phyloP scores from a whole-genome alignment of 2,113 vertebrate species.

The Antechinus flavipes region DNA sequence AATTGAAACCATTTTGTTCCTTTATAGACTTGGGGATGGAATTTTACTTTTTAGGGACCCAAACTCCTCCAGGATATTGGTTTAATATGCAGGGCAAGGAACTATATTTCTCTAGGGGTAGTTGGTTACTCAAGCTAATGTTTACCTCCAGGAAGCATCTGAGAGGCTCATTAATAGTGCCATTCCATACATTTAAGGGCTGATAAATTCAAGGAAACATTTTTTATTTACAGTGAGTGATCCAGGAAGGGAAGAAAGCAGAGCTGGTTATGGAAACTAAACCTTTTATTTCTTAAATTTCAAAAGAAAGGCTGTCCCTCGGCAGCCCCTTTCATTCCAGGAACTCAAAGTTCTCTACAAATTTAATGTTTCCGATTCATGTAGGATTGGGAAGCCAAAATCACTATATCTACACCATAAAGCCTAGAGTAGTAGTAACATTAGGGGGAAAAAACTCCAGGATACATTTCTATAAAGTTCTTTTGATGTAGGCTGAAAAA shows the following conservation, averaged over 20 bases:
- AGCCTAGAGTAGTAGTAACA: neutral
- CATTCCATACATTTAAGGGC: too few species aligned
- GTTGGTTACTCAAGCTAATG: neutral
- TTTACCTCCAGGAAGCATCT: neutral
- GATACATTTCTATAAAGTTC: neutral
- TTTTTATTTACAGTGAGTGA: neutral
- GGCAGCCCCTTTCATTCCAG: neutral
- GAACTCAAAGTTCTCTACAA: neutral
- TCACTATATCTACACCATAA: neutral
- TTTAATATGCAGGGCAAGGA: neutral
- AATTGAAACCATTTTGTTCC: neutral
- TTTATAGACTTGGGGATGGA: neutral
- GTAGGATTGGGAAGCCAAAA: neutral
- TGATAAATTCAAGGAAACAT: neutral
- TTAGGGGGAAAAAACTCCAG: neutral
- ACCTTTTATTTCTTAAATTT: constrained; percentile 3
- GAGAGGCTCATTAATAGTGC: neutral
- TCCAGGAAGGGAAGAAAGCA: neutral
- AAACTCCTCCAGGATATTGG: constrained; percentile 3
- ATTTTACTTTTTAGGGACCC: constrained; percentile 19
- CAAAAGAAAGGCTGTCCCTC: neutral
- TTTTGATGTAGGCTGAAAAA: neutral
- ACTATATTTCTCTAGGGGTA: neutral
- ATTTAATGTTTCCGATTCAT: neutral
- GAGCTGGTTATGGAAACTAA: neutral